These are phyloP conservation scores for Elgonia sp. DNA, from an alignment of 2,888 invertebrate species.

Conservation along the genomic window DNA sequence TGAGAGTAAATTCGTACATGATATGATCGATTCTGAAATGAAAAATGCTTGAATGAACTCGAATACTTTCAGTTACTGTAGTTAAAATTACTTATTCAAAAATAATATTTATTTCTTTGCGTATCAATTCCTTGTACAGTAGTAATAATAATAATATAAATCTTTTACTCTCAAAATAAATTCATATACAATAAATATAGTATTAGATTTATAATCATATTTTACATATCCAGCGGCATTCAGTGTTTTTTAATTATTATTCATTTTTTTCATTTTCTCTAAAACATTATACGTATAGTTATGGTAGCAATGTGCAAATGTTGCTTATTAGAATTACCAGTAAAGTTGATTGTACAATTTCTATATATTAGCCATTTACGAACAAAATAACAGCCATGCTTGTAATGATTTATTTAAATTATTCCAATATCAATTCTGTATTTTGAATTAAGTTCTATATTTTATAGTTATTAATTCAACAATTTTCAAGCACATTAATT, in stretches of 20 bases:
- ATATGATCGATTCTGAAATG: slow-evolving; percentile 53
- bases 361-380: slow-evolving; percentile 72
- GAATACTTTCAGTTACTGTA: slow-evolving; percentile 65
- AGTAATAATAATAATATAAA: slow-evolving; percentile 72
- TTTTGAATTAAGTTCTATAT: slow-evolving; percentile 33
- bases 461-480: slow-evolving; percentile 12
- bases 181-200: slow-evolving; percentile 71
- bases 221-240: slow-evolving; percentile 72
- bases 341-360: slow-evolving; percentile 75
- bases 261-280: slow-evolving; percentile 47
- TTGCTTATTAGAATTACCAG: slow-evolving; percentile 71
- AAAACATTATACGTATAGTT: slow-evolving; percentile 70
- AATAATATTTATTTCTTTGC: slow-evolving; percentile 65
- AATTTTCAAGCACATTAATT: neutral
- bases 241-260: slow-evolving; percentile 52
- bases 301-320: slow-evolving; percentile 73
- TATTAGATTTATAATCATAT: slow-evolving; percentile 73
- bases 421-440: slow-evolving; percentile 18
- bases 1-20: slow-evolving; percentile 68
- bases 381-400: slow-evolving; percentile 65
- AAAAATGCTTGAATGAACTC: slow-evolving; percentile 54
- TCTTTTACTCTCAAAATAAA: slow-evolving; percentile 76
- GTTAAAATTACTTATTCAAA: slow-evolving; percentile 67
- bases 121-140: slow-evolving; percentile 73
- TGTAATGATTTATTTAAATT: slow-evolving; percentile 48